Evolutionary conservation across 1,140 invertebrate species (phyloP).

Genomic region (Panonychus citri): DNA sequence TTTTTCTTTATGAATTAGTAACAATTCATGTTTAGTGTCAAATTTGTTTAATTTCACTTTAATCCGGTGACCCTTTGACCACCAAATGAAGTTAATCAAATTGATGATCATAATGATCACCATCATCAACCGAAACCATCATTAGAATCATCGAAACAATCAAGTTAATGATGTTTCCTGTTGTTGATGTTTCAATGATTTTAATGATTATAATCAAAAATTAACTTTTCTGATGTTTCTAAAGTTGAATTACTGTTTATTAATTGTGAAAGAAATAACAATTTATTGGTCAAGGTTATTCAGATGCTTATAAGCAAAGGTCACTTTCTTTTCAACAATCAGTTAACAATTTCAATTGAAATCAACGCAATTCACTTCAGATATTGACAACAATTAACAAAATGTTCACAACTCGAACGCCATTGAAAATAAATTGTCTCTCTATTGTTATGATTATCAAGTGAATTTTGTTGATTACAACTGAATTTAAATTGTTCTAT

Average conservation of each 20-base stretch:
- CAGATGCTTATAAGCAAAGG: conserved; percentile 1
- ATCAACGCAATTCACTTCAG: background rate
- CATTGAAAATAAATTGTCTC: too few relatives aligned
- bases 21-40: too few relatives aligned
- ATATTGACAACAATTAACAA: too few relatives aligned
- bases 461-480: too few relatives aligned
- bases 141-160: background rate
- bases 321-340: background rate
- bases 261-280: background rate
- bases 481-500: too few relatives aligned
- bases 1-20: too few relatives aligned
- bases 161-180: background rate
- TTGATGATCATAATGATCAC: background rate
- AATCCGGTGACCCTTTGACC: background rate
- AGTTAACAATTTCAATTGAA: too few relatives aligned
- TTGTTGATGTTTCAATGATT: background rate
- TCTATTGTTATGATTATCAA: too few relatives aligned
- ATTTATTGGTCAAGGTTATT: background rate
- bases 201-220: background rate
- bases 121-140: too few relatives aligned
- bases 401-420: too few relatives aligned
- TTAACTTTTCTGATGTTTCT: background rate
- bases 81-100: background rate
- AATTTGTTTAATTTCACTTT: too few relatives aligned
- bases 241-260: too few relatives aligned